Percentiles rank a stretch among this genome's conserved stretches.
Evolutionary conservation across 2,797 vertebrate species (phyloP).

Genomic region (Amblyraja radiata): DNA sequence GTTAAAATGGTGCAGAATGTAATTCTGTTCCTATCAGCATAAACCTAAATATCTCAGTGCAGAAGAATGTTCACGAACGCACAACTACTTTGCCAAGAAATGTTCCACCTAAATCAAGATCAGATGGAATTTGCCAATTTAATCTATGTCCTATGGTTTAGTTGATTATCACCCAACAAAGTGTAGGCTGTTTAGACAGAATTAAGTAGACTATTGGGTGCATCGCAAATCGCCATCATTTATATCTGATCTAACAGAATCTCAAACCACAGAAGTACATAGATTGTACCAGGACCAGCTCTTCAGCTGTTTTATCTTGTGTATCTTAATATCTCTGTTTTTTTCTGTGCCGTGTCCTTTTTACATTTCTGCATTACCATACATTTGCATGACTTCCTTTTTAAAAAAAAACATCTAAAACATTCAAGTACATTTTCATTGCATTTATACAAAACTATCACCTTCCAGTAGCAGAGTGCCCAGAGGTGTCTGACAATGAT

Average conservation of each 20-base stretch:
- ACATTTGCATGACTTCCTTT: neutral
- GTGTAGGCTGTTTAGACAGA: neutral
- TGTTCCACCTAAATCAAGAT: neutral
- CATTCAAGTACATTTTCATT: neutral
- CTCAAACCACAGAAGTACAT: neutral
- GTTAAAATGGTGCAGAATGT: neutral
- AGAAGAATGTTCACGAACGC: neutral
- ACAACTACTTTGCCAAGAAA: neutral
- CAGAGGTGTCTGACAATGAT: neutral
- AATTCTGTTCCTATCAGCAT: neutral
- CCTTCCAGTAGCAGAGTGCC: neutral
- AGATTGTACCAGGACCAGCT: no score
- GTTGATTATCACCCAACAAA: neutral
- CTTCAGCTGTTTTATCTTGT: neutral
- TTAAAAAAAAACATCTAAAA: neutral
- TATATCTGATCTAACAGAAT: neutral
- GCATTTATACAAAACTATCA: neutral
- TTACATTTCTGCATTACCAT: neutral
- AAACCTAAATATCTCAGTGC: neutral
- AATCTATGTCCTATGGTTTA: neutral
- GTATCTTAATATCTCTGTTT: neutral
- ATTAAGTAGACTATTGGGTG: neutral
- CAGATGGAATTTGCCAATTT: neutral
- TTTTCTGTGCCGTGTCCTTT: neutral
- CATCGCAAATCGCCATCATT: neutral